phyloP scores from a whole-genome alignment of 2,113 vertebrate genomes.

The Beaufortia kweichowensis region DNA sequence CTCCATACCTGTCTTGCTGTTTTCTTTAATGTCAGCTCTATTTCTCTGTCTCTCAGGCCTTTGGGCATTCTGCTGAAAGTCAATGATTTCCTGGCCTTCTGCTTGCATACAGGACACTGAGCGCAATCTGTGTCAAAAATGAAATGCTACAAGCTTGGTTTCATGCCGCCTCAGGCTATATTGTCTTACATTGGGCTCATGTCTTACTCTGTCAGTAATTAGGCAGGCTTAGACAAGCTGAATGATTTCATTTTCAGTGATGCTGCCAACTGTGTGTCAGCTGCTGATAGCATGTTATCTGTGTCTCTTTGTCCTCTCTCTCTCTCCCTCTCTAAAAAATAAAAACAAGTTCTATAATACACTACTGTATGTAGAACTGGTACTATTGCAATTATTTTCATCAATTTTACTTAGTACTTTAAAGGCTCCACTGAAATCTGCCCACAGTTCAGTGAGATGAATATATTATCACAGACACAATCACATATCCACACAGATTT shows the following conservation, averaged over 20 bases:
- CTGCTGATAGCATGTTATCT: constrained; percentile 32
- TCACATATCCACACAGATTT: constrained; percentile 1
- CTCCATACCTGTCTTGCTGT: constrained; percentile 20
- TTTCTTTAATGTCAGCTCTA: background rate
- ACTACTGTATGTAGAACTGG: too few relatives aligned
- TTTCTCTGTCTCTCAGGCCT: constrained; percentile 5
- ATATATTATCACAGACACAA: constrained; percentile 58
- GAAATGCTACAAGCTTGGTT: constrained; percentile 22
- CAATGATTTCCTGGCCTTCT: constrained; percentile 24
- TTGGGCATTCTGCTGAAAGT: constrained; percentile 12
- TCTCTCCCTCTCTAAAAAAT: background rate
- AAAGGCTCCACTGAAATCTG: constrained; percentile 31
- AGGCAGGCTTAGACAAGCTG: constrained; percentile 3
- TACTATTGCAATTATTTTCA: too few relatives aligned
- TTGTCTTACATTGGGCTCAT: constrained; percentile 9
- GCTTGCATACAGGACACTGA: background rate
- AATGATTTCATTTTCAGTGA: constrained; percentile 36
- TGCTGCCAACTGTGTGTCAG: constrained; percentile 16
- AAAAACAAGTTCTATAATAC: too few relatives aligned
- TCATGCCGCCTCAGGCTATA: constrained; percentile 8
- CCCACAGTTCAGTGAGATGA: constrained; percentile 54
- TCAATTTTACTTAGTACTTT: background rate
- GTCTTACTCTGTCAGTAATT: constrained; percentile 14
- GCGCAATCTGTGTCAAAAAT: constrained; percentile 14
- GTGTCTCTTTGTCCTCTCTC: background rate